Evolutionary conservation across 2,113 vertebrate species (phyloP), one percentile per base, ranked within the genome.

Genomic region (Corydoras sp.): DNA sequence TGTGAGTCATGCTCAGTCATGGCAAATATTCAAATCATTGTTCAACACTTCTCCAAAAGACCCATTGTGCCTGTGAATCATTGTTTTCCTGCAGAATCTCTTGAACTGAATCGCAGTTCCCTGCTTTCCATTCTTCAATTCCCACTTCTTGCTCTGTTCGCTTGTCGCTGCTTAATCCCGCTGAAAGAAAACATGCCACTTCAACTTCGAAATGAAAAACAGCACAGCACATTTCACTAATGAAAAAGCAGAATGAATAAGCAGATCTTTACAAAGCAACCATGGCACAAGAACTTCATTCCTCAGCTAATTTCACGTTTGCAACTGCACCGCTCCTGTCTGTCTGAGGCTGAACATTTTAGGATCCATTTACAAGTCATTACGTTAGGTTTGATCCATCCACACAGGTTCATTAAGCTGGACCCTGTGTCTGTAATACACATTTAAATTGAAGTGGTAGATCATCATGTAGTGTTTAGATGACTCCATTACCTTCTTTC

Each of bases 191-290:
- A 31, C 14, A 7, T 32, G 32, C 29, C 55, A 15, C n/a, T 61
- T 35, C 13, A 1, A 14, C 29, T 5, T 31, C 10, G 1, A 5
- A 35, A 11, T 54, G 29, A 9, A 24, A 43, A 72, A 11, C 35
- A 72, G 62, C n/a, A 8, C 32, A 49, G 70, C 32, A 49, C 12
- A 65, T 58, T 72, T 65, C 55, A 59, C 14, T 51, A 58, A 53
- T 59, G 8, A 66, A 50, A 35, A 60, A 60, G 31, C 43, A 5
- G 9, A 35, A 59, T 2, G 10, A 31, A 9, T 50, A 58, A 65
- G 54, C 61, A 58, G 18, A 2, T 50, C 50, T 56, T 50, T 58
- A 65, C 35, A 31, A 56, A 48, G 49, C 1, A 14, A 3, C 12
- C 10, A 29, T 1, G 10, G 15, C 51, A 4, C 50, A 12, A 24